phyloP scores from a whole-genome alignment of 2,888 invertebrate genomes.

The Panopea generosa region DNA sequence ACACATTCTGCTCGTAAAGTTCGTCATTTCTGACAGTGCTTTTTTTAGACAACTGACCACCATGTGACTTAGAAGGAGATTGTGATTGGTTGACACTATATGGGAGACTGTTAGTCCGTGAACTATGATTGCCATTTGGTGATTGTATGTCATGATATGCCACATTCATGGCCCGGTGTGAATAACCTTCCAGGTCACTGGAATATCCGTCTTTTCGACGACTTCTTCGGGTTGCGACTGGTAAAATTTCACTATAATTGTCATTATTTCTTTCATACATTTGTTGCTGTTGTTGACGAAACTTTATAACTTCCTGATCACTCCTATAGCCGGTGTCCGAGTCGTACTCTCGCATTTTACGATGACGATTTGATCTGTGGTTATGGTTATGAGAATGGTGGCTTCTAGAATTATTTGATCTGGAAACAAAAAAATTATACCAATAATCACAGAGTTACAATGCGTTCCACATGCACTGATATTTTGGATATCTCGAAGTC shows the following conservation, averaged over 20 bases:
- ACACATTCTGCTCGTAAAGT: constrained; percentile 53
- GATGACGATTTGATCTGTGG: constrained; percentile 59
- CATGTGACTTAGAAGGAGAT: constrained; percentile 39
- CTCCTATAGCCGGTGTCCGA: constrained; percentile 83
- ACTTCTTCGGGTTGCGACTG: constrained; percentile 43
- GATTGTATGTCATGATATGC: constrained; percentile 39
- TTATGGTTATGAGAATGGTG: constrained; percentile 40
- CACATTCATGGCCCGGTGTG: constrained; percentile 53
- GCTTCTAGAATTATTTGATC: constrained; percentile 26
- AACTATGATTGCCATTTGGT: not conserved
- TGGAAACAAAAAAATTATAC: constrained; percentile 5
- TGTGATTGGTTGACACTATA: constrained; percentile 54
- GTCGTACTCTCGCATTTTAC: constrained; percentile 79
- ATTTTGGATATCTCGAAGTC: too few relatives aligned
- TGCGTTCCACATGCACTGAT: too few relatives aligned
- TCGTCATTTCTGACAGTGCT: constrained; percentile 60
- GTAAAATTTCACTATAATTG: constrained; percentile 66
- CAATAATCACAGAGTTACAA: not conserved
- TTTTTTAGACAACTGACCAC: not conserved
- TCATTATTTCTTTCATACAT: constrained; percentile 53
- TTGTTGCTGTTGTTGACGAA: constrained; percentile 62
- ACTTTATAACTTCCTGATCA: constrained; percentile 73
- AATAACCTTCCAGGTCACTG: constrained; percentile 80
- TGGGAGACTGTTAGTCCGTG: constrained; percentile 48
- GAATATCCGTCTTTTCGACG: constrained; percentile 75